Evolutionary conservation across 2,888 invertebrate species (phyloP), one percentile per base, ranked within the genome.

Genomic region (Chrysolina oricalcia): DNA sequence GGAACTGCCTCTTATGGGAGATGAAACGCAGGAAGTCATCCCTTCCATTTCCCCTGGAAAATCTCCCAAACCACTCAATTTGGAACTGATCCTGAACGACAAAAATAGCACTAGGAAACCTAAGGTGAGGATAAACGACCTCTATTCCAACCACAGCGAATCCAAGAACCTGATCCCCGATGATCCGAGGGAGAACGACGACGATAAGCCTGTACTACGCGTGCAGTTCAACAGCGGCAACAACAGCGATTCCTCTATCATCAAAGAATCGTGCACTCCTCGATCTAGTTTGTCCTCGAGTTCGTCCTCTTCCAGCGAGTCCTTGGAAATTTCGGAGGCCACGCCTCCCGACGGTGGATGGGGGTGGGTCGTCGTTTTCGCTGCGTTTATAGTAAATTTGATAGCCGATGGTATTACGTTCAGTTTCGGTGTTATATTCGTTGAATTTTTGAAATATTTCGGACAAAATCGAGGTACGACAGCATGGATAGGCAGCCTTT

Each of bases 401-500:
- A 96, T 98, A 83, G 96, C 96, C 53, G 98, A 98, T 87, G 98
- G 98, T 2, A 93, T 97, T 81, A 96, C 96, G 0, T 97, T 97
- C 89, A 96, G 96, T 79, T 97, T 97, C 88, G 98, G 98, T 72
- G 94, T 97, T 5, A 93, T 98, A 84, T 97, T 92, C 88, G 94
- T 95, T 2, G 95, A 96, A 86, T 95, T 98, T 84, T 90, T 96
- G 73, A 93, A 94, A 82, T 94, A 96, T 87, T 98, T 97, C 89
- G 93, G 93, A 64, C 94, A 95, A 85, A 93, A 94, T 69, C 95
- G 96, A 83, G 94, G 96, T 72, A 95, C 95, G 86, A 97, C 97
- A 0, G 96, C 97, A 3, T 95, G 96, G 94, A 95, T 97, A 77
- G 97, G 96, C 3, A 95, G 96, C 70, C 90, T 98, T 68, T 97